Evolutionary conservation across 2,888 invertebrate species (phyloP).

Genomic region (Helicoverpa assulta): DNA sequence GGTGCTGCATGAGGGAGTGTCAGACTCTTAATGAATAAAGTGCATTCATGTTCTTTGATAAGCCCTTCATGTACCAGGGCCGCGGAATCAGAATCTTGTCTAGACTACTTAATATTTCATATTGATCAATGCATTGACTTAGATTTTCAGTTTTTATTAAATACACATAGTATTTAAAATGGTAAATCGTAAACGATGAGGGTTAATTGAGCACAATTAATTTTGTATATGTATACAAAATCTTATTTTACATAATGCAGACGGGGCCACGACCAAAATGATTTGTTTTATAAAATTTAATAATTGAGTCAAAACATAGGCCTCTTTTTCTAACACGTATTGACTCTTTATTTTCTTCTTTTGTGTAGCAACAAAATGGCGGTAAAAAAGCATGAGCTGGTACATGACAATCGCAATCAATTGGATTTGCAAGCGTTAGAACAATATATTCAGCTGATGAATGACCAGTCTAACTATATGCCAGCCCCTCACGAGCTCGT

Average conservation of each 20-base stretch:
- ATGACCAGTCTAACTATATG: conserved; percentile 82
- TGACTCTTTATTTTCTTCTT: conserved; percentile 12
- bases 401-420: conserved; percentile 83
- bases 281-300: no score
- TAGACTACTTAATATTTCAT: conserved; percentile 28
- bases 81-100: conserved; percentile 9
- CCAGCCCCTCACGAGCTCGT: conserved; percentile 81
- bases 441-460: conserved; percentile 87
- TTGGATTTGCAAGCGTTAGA: conserved; percentile 79
- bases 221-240: no score
- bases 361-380: conserved; percentile 81
- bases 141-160: conserved; percentile 29
- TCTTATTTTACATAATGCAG: neutral
- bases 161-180: no score
- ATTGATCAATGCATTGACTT: conserved; percentile 18
- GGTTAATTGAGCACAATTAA: no score
- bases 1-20: no score
- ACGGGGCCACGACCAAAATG: neutral
- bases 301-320: no score
- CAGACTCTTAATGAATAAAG: no score
- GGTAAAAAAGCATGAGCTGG: conserved; percentile 90
- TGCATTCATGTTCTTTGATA: no score
- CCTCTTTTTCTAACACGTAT: neutral
- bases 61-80: no score
- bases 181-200: conserved; percentile 11